Conservation (phyloP, 2,797 vertebrate species). For the Ctenochaetus hawaiiensis region DNA sequence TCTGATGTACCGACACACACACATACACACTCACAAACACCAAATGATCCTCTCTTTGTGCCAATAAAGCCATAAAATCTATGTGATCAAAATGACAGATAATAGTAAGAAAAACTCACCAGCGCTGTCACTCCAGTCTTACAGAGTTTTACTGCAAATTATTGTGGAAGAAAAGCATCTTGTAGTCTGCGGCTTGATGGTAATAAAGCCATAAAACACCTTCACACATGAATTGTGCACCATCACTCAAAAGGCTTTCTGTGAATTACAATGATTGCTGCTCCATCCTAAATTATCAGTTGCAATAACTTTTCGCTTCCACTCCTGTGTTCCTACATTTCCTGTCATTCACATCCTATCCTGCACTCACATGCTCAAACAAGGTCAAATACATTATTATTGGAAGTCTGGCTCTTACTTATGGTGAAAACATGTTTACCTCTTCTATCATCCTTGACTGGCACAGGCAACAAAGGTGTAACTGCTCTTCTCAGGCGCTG, state of each 20-base stretch:
- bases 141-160: slow-evolving; percentile 8
- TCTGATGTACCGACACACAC: slow-evolving; percentile 9
- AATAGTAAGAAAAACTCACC: slow-evolving; percentile 2
- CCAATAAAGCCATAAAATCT: neutral
- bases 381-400: neutral
- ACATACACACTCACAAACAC: neutral
- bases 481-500: neutral
- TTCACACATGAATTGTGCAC: neutral
- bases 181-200: neutral
- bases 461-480: neutral
- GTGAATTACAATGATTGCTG: neutral
- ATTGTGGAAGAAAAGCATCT: neutral
- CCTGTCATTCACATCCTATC: neutral
- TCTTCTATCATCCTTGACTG: neutral
- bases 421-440: neutral
- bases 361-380: neutral
- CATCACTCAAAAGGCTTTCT: slow-evolving; percentile 12
- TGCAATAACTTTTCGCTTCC: neutral
- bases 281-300: neutral
- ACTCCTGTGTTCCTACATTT: neutral
- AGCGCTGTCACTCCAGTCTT: slow-evolving; percentile 9
- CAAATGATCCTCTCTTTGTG: neutral
- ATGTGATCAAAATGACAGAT: slow-evolving; percentile 7
- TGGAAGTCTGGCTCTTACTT: neutral
- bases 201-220: slow-evolving; percentile 1